Evolutionary conservation across 2,888 invertebrate species (phyloP), one percentile per base, ranked within the genome.

Genomic region (Camponotus fellah): DNA sequence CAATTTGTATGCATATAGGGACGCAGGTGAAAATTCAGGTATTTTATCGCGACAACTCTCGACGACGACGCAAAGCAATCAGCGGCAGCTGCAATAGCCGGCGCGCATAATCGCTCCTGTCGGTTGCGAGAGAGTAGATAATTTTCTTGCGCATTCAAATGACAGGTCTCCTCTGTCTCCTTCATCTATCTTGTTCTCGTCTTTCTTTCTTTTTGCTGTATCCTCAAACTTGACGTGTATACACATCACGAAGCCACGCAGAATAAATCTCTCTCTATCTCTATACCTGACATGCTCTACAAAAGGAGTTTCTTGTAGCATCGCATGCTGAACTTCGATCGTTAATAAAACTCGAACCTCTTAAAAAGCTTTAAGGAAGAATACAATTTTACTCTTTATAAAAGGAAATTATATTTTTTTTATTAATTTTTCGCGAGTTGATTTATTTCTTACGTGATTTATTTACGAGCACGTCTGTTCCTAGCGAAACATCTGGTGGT

Each of bases 71-170:
- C 66, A 17, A 37, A 26, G 58, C 34, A 37, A 72, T 14, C 21
- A 32, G n/a, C 12, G 49, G 32, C 77, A 77, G 82, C 77, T 77
- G 82, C 82, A 26, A 37, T 58, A 60, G 65, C 17, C 58, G 34
- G 40, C 65, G 60, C 65, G 64, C 53, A 49, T 81, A 74, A 65
- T 77, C 76, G 26, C 68, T 65, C 65, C 40, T 34, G 60, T 60
- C 53, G 43, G 43, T 62, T 76, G 82, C 46, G 76, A 82, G 65
- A 62, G 74, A 66, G 66, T 17, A 26, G 60, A 82, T 82, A 77
- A 82, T 77, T 82, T 77, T 53, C 46, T 82, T 68, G 77, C 60
- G 37, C 77, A 71, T 79, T 82, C 26, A 64, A 58, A 82, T 40
- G 34, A 53, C 53, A 0, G 37, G 17, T 5, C 14, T 37, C 46